A percentile compares a stretch with the other conserved stretches of the same genome.
phyloP scores from a whole-genome alignment of 2,888 invertebrate genomes.

The Noctua fimbriata region DNA sequence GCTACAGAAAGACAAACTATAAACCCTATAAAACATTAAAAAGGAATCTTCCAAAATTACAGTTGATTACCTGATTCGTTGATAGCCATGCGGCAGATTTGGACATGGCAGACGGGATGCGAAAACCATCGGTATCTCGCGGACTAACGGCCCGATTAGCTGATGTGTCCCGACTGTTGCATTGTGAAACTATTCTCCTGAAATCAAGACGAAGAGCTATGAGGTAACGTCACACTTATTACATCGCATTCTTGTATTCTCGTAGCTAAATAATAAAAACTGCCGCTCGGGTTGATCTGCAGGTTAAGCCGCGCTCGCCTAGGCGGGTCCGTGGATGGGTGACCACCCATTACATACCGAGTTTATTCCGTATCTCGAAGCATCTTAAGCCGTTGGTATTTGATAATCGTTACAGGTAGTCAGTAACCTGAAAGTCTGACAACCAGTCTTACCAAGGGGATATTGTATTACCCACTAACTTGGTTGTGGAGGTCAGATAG shows the following conservation, averaged over 20 bases:
- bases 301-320: background rate
- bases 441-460: too few species aligned
- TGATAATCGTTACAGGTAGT: too few species aligned
- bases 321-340: background rate
- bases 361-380: background rate
- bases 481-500: background rate
- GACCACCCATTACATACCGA: background rate
- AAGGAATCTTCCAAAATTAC: background rate
- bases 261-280: background rate
- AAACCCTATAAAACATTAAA: background rate
- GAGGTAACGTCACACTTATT: background rate
- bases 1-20: background rate
- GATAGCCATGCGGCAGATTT: conserved; percentile 80
- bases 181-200: conserved; percentile 87
- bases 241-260: background rate
- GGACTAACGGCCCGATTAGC: conserved; percentile 83
- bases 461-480: too few species aligned
- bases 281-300: background rate
- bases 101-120: conserved; percentile 80
- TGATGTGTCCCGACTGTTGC: conserved; percentile 86
- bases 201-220: conserved; percentile 48
- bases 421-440: too few species aligned
- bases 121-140: conserved; percentile 86
- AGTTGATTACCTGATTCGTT: conserved; percentile 80
- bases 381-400: background rate